Evolutionary conservation across 2,113 vertebrate species (phyloP).

Genomic region (Dicerorhinus sumatrensis): DNA sequence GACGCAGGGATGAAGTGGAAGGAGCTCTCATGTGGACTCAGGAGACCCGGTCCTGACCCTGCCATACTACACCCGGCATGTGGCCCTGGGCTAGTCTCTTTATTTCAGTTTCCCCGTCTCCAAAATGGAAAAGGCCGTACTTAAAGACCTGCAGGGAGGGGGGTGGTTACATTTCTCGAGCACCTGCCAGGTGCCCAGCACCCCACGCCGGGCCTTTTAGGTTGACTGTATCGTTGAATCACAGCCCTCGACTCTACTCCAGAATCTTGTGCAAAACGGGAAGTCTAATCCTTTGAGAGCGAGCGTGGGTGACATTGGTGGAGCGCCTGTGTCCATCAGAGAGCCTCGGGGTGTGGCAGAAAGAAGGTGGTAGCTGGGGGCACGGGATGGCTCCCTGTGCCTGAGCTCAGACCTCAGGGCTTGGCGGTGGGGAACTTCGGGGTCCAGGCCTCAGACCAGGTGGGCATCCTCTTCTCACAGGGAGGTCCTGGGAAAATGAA

Average conservation of each 20-base stretch:
- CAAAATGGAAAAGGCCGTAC: background rate
- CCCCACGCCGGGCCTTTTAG: background rate
- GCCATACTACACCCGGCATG: accelerated
- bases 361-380: background rate
- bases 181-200: background rate
- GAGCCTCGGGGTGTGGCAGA: background rate
- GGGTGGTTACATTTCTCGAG: background rate
- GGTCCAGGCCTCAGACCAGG: background rate
- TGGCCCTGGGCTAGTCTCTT: background rate
- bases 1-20: background rate
- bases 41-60: background rate
- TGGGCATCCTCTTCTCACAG: background rate
- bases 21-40: background rate
- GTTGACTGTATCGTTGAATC: background rate
- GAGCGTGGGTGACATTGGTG: background rate
- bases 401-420: background rate
- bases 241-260: background rate
- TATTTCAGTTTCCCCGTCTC: background rate
- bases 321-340: background rate
- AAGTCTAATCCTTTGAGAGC: background rate
- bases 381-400: accelerated
- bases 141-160: background rate
- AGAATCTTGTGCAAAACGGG: background rate
- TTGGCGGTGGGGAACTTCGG: background rate
- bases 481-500: background rate